phyloP scores from a whole-genome alignment of 2,888 invertebrate genomes.

The Sacculina carcini region DNA sequence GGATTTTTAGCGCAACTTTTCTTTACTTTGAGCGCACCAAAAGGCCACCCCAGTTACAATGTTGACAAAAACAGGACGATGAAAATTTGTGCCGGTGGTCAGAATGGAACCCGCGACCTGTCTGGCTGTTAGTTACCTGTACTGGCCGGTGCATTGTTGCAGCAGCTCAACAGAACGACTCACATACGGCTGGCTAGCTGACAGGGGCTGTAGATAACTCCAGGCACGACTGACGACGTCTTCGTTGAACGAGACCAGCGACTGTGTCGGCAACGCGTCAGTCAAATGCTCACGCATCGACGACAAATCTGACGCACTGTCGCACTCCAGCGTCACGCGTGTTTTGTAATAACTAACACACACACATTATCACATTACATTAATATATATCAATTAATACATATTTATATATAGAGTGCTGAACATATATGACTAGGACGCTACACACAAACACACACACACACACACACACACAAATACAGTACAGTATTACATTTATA shows the following conservation, averaged over 20 bases:
- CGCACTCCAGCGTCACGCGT: slow-evolving; percentile 23
- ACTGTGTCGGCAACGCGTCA: slow-evolving; percentile 21
- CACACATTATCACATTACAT: background rate
- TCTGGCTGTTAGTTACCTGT: background rate
- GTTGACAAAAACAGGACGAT: slow-evolving; percentile 14
- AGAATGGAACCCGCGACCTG: background rate
- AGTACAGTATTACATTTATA: too few species aligned
- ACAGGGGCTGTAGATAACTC: slow-evolving; percentile 10
- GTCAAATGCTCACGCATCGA: slow-evolving; percentile 20
- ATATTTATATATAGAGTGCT: background rate
- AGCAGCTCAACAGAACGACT: slow-evolving; percentile 19
- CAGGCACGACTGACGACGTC: slow-evolving; percentile 19
- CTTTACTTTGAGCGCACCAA: too few species aligned
- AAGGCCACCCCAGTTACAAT: too few species aligned
- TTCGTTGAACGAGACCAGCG: slow-evolving; percentile 23
- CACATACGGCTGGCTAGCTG: slow-evolving; percentile 14
- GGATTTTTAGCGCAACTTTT: too few species aligned
- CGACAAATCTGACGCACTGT: slow-evolving; percentile 17
- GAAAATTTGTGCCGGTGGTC: slow-evolving; percentile 9
- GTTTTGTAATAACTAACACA: slow-evolving; percentile 25
- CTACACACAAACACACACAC: too few species aligned
- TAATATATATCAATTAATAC: background rate
- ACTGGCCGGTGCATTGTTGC: slow-evolving; percentile 18
- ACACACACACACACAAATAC: too few species aligned
- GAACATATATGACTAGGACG: background rate